Evolutionary conservation across 2,797 vertebrate species (phyloP), one percentile per base, ranked within the genome.

Genomic region (Orientallactaga sibirica): DNA sequence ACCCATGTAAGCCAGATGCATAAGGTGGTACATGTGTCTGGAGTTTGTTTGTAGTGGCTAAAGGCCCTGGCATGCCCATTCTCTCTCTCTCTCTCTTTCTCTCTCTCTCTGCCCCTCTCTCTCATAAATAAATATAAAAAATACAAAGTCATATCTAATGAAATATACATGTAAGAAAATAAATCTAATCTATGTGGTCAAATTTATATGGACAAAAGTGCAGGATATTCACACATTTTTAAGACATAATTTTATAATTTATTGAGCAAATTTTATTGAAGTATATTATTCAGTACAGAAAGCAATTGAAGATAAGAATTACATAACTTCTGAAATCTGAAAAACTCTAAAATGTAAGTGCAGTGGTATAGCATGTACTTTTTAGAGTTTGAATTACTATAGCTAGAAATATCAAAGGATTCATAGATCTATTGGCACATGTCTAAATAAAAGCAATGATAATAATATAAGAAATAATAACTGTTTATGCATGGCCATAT

Each of bases 361-460:
- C n/a, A 83, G 7, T 73, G 24, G 1, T 70, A 82, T n/a, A 18
- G 10, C 2, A 70, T 79, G 29, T 20, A 43, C 7, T 61, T 61
- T 43, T 71, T 61, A 43, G 75, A 89, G n/a, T 68, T 80, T 81
- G 62, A 81, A 68, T 85, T 43, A 48, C 15, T 41, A 18, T 12
- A 89, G 7, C 19, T 81, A 81, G n/a, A 93, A 93, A 91, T 83
- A 27, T 2, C 10, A 79, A 71, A 41, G 4, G 25, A 86, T 79
- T 18, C n/a, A 71, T 71, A 48, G 15, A n/a, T 71, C 52, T 48
- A 0, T 12, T 78, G 61, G 27, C 18, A 84, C 16, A 67, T 29
- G 29, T 12, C 25, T n/a, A 64, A 94, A 43, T 4, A 70, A 87
- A 18, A 48, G 33, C 7, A 66, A 67, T 24, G 70, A 67, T 33